A percentile compares a stretch with the other conserved stretches of the same genome.
Conservation (phyloP, 2,113 vertebrate species). For the Colaptes auratus region DNA sequence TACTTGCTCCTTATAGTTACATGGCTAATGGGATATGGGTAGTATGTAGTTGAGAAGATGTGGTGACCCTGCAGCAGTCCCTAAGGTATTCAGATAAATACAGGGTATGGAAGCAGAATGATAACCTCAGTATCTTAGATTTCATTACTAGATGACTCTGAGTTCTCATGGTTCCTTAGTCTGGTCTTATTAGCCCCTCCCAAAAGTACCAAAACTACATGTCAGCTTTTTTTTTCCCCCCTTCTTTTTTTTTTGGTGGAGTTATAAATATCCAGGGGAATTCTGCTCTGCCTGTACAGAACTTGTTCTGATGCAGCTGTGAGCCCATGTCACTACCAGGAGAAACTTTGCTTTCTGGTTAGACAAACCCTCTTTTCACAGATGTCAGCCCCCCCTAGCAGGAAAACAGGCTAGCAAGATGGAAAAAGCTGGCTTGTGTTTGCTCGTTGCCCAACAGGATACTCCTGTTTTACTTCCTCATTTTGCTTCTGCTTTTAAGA, state of each 20-base stretch:
- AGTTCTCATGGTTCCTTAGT: neutral
- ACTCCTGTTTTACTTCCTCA: conserved; percentile 21
- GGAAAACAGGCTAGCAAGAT: neutral
- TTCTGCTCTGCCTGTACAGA: neutral
- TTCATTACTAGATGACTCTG: neutral
- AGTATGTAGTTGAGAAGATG: neutral
- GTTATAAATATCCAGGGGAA: neutral
- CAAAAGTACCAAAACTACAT: neutral
- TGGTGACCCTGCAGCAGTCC: neutral
- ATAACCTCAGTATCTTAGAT: neutral
- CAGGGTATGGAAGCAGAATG: neutral
- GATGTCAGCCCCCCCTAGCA: neutral
- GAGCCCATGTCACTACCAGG: neutral
- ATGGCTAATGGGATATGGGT: neutral
- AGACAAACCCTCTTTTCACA: neutral
- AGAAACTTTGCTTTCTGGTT: neutral
- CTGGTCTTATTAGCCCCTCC: neutral
- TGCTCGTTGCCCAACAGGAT: neutral
- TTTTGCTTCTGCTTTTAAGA: conserved; percentile 58
- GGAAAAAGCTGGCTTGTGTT: neutral
- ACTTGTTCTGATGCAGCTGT: neutral
- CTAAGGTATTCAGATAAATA: neutral
- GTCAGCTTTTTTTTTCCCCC: neutral
- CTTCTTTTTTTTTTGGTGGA: too few relatives aligned
- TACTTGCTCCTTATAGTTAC: neutral